Base-by-base conservation (phyloP, 2,797 vertebrate species). In the Agapornis canus region DNA sequence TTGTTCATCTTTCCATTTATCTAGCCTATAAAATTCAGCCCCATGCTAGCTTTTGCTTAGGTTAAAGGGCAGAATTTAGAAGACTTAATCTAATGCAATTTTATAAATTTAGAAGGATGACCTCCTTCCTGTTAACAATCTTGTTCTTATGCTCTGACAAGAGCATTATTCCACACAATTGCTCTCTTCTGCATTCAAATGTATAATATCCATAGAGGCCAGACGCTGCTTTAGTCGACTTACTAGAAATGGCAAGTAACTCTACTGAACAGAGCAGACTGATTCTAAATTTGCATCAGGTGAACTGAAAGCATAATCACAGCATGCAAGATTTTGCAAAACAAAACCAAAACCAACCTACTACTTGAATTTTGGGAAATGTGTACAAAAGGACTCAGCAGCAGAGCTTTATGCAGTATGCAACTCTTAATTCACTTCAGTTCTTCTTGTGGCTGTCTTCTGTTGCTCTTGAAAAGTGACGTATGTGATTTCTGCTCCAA, bases 401-500 rank as follows among this genome's bases (percentile, higher is more conserved):
- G 25, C 17, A 54, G 27, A 90, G 19, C 13, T 64, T 79, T 54
- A n/a, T 13, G 52, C 13, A 71, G 45, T 20, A 25, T 5, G 13
- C 49, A 68, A 73, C 59, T 42, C 32, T n/a, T 25, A 40, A 72
- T 57, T 77, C 45, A 25, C 65, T 68, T 87, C 49, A 29, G 64
- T 29, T 92, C 61, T 72, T 39, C 42, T 37, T 82, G 75, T 42
- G 61, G 21, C 48, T 90, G 49, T 51, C 72, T 83, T 72, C 31
- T 13, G 48, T 90, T 61, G 39, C 66, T 86, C 86, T 81, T 90
- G 61, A 77, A 42, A 87, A 89, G 25, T 27, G 65, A 94, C 70
- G 43, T 13, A 91, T 90, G 77, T 92, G 25, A 65, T 88, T 91
- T 95, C 82, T 86, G 73, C 70, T 90, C 59, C 76, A 91, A 70